Conservation (phyloP, 2,113 vertebrate species). For the Rhinolophus ferrumequinum region DNA sequence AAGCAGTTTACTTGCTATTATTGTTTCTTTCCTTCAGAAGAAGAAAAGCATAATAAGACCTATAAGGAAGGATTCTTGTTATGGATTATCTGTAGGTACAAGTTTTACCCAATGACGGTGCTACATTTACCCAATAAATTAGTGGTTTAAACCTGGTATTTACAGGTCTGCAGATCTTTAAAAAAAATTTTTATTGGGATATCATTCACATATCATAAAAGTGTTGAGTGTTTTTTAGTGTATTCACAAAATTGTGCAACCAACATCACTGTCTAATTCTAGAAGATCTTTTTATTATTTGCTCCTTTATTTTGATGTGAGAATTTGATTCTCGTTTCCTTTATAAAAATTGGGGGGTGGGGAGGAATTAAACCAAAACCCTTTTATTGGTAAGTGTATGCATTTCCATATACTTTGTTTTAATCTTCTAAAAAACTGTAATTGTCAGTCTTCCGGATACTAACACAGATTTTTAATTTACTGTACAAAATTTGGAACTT, state of each 20-base stretch:
- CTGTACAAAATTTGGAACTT: not conserved
- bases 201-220: slow-evolving; percentile 30
- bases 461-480: not conserved
- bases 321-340: slow-evolving; percentile 1
- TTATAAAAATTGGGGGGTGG: not conserved
- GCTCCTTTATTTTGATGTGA: not conserved
- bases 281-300: not conserved
- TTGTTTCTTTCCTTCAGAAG: not conserved
- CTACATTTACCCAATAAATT: not conserved
- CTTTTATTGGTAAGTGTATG: not conserved
- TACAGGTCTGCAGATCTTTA: not conserved
- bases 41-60: not conserved
- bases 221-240: not conserved
- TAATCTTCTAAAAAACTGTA: not conserved
- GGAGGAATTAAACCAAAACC: not conserved
- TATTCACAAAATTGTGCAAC: not conserved
- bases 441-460: not conserved
- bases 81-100: not conserved
- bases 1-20: not conserved
- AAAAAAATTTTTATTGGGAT: not conserved
- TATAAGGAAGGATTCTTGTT: not conserved
- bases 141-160: not conserved
- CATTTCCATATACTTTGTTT: not conserved
- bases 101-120: not conserved
- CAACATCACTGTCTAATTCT: not conserved